These are phyloP conservation scores for Acipenser transmontanus DNA, from an alignment of 2,797 vertebrate species.

Conservation along the genomic window DNA sequence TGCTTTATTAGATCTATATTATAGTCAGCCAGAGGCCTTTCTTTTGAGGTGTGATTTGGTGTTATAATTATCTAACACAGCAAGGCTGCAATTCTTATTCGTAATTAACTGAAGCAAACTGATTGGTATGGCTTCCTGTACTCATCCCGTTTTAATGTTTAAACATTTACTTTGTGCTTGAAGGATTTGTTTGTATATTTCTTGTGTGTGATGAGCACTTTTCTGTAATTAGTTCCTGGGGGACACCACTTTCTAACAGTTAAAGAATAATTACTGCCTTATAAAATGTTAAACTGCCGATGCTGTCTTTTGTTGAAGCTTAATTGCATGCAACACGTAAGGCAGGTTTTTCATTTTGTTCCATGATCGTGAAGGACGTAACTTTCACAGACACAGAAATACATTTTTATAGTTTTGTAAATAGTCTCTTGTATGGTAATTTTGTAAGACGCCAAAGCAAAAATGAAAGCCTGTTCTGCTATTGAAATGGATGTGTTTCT, in stretches of 20 bases:
- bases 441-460: conserved; percentile 72
- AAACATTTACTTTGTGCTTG: conserved; percentile 98
- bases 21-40: conserved; percentile 60
- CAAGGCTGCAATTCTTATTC: conserved; percentile 86
- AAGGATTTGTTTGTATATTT: conserved; percentile 99
- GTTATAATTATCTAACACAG: conserved; percentile 91
- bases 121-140: conserved; percentile 88
- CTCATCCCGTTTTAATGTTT: conserved; percentile 89
- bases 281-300: conserved; percentile 92
- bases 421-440: conserved; percentile 84
- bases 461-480: conserved; percentile 57
- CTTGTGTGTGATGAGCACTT: conserved; percentile 90
- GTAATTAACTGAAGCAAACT: conserved; percentile 89
- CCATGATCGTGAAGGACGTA: conserved; percentile 78
- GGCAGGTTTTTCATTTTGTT: conserved; percentile 81
- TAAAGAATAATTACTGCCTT: conserved; percentile 95
- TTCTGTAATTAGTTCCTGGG: conserved; percentile 98
- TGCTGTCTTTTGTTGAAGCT: conserved; percentile 78
- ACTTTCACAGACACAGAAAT: conserved; percentile 75
- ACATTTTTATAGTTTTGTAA: conserved; percentile 81
- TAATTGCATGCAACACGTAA: conserved; percentile 98
- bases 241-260: conserved; percentile 92
- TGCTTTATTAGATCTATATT: conserved; percentile 59
- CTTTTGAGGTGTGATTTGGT: conserved; percentile 69
- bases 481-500: conserved; percentile 46